phyloP scores from a whole-genome alignment of 2,113 vertebrate genomes.

The Myiozetetes cayanensis region DNA sequence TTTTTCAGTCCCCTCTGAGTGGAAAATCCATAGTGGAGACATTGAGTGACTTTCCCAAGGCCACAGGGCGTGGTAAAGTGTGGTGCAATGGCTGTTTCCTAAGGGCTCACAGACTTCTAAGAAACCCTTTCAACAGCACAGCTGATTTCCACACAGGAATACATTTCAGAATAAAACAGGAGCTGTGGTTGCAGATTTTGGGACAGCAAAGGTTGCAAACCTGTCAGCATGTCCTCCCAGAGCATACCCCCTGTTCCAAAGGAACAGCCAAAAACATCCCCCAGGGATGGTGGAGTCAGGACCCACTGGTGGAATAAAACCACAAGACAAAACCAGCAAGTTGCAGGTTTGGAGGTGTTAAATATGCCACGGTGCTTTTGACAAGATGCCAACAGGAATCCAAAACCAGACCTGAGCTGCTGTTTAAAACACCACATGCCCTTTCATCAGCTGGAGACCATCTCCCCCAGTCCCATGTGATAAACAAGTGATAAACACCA shows the following conservation, averaged over 20 bases:
- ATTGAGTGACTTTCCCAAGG: background rate
- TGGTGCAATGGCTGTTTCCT: background rate
- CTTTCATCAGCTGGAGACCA: background rate
- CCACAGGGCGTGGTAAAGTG: background rate
- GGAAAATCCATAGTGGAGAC: background rate
- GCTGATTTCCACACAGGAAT: background rate
- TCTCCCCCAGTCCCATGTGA: rapidly evolving
- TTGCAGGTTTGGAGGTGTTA: background rate
- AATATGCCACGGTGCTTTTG: background rate
- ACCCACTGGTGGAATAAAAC: background rate
- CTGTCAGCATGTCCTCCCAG: background rate
- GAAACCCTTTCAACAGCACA: background rate
- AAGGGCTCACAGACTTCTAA: background rate
- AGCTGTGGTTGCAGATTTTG: background rate
- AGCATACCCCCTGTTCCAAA: background rate
- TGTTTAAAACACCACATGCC: background rate
- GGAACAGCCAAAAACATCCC: background rate
- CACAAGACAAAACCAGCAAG: background rate
- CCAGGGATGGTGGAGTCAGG: rapidly evolving
- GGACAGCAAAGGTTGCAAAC: background rate
- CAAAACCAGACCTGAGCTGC: background rate
- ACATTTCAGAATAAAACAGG: rapidly evolving
- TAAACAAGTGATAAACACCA: background rate
- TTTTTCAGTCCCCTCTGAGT: background rate
- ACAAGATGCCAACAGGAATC: background rate